Evolutionary conservation across 35 echinoderm and acorn worm genomes (phyloP), one percentile per base, ranked within the genome.

Genomic region (Anneissia japonica): DNA sequence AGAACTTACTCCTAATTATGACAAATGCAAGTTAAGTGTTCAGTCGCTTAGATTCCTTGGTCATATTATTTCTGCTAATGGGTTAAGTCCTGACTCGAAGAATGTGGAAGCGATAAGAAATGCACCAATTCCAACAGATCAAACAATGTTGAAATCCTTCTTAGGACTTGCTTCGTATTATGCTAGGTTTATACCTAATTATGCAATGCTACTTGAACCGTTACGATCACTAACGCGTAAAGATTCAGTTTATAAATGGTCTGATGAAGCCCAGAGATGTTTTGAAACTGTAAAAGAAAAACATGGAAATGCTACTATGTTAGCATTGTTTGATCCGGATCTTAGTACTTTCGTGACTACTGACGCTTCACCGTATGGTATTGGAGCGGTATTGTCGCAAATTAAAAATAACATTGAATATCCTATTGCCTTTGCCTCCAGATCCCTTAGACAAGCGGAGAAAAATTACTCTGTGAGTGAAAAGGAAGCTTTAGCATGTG

Each of bases 181-280:
- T 84, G 46, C 78, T 5, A 7, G 78, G 17, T 93, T 93, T 34
- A 26, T 93, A 31, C 87, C 87, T 17, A 81, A 93, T 46, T 89
- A 84, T 75, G 79, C 91, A 29, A 90, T 74, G n/a, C 29, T 90
- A 17, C 30, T 73, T n/a, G 87, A 93, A 81, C 91, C 91, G 4
- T 79, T 90, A 37, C 74, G 75, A 0, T 23, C 37, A 9, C 34
- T 93, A 28, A 64, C 72, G 0, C 77, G 84, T 0, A 94, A 94
- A 84, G 79, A 76, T 23, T 46, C 51, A 11, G 38, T 38, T 0
- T 85, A 86, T 34, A 3, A 51, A 9, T 90, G 92, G 92, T 32
- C 21, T 36, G 12, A 29, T 0, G 83, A 86, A 0, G 35, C 46
- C 46, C 35, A 77, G 30, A 13, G 16, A 34, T 56, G 75, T 2